Evolutionary conservation across 1,140 invertebrate genomes (phyloP), one percentile per base, ranked within the genome.

Genomic region (Drosophila burlai): DNA sequence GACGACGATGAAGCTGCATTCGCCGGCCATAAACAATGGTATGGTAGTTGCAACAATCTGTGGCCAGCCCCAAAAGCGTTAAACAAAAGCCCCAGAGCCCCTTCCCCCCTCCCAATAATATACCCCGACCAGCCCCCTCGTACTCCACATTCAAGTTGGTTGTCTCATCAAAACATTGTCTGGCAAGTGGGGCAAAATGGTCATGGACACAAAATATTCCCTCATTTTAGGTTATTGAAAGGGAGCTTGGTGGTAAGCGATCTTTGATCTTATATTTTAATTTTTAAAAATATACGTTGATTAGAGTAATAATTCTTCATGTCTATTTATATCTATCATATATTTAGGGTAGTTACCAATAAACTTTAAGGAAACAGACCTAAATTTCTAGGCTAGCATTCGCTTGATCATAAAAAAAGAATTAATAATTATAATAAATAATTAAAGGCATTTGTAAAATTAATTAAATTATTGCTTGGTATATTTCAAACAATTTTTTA

Each of bases 41-140:
- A 79, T 89, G 81, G 80, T 74, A 87, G 71, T 84, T 83, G 81
- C 84, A 89, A 76, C 83, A 87, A 84, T 89, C 76, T 87, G 81
- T 75, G 76, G 73, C 78, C 78, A 74, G 47, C 62, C 60, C 60
- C 76, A 74, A 59, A 42, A 69, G 45, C 57, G 42, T 62, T 64
- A 18, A 83, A 82, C 75, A 79, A 82, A 69, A 58, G 52, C 50
- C 62, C 47, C 11, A 64, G 31, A 8, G 16, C 16, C 55, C 31
- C 67, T 13, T 43, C 9, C 4, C 43, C 36, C 47, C 43, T 6
- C 21, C n/a, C 16, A 38, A 58, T 63, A 46, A 45, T 11, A 63
- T 21, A 24, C 26, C 9, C 16, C 36, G 2, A 18, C 16, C 21
- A 43, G 29, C 3, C 15, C 11, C 26, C 13, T 4, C 18, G 18